Percentiles rank a stretch among this genome's conserved stretches.
phyloP scores from a whole-genome alignment of 2,888 invertebrate genomes.

The Ceriagrion tenellum region DNA sequence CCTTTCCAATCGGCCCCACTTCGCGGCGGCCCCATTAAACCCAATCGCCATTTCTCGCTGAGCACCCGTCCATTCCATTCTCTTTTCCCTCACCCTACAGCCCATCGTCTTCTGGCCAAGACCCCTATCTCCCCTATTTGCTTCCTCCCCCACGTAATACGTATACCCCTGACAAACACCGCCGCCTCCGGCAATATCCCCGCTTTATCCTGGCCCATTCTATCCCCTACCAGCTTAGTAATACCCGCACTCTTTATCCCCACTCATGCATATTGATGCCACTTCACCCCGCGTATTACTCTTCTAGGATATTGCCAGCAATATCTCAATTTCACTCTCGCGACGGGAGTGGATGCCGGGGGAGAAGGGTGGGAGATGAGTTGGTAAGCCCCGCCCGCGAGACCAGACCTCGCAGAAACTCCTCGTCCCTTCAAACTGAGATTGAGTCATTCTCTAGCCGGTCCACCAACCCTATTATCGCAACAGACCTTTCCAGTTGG shows the following conservation, averaged over 20 bases:
- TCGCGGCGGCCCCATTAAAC: too few relatives aligned
- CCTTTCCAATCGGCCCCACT: too few relatives aligned
- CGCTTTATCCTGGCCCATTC: neutral
- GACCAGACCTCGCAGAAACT: neutral
- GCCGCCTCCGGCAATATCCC: neutral
- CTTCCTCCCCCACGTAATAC: neutral
- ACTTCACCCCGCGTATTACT: conserved; percentile 22
- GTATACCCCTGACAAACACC: too few relatives aligned
- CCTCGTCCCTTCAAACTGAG: neutral
- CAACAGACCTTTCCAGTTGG: neutral
- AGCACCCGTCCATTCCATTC: neutral
- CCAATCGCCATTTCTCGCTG: too few relatives aligned
- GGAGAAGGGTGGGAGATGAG: neutral
- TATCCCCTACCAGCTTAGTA: neutral
- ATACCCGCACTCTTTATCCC: neutral
- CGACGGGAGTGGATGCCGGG: neutral
- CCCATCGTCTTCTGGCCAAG: too few relatives aligned
- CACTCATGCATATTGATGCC: conserved; percentile 23
- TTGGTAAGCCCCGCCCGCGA: neutral
- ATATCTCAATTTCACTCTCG: conserved; percentile 31
- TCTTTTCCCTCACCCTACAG: neutral
- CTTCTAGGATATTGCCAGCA: neutral
- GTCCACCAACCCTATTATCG: neutral
- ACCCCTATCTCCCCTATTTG: neutral
- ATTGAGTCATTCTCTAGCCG: neutral